Percentiles rank a stretch among this genome's conserved stretches.
These are phyloP conservation scores for Paramormyrops kingsleyae DNA, from an alignment of 2,113 vertebrate genomes.

Conservation along the genomic window DNA sequence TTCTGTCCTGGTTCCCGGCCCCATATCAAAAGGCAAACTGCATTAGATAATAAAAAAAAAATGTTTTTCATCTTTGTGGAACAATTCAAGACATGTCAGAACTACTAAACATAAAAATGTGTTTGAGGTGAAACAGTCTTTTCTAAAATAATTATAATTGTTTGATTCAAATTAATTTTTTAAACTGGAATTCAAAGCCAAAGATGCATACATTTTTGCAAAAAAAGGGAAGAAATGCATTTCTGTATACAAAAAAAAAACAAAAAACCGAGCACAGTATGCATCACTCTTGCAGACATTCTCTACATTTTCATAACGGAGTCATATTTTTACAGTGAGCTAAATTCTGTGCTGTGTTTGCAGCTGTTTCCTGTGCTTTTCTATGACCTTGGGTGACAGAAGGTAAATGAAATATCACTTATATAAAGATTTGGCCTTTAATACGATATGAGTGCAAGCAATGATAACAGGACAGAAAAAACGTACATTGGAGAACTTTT, in stretches of 20 bases:
- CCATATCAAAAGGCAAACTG: background rate
- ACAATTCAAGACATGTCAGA: background rate
- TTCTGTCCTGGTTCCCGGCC: background rate
- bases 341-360: background rate
- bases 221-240: background rate
- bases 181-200: background rate
- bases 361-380: background rate
- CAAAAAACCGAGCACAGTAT: background rate
- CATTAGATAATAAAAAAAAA: background rate
- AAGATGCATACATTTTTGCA: background rate
- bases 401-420: background rate
- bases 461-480: background rate
- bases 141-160: background rate
- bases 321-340: slow-evolving; percentile 3
- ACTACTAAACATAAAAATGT: background rate
- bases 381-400: background rate
- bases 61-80: background rate
- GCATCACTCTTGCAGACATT: background rate
- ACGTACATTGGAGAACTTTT: background rate
- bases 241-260: background rate
- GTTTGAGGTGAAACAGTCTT: background rate
- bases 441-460: background rate
- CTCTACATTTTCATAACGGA: background rate
- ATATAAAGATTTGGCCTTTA: background rate
- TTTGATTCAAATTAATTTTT: background rate